These are phyloP conservation scores for Diachrysia chrysitis DNA, from an alignment of 2,888 invertebrate genomes.

Conservation along the genomic window DNA sequence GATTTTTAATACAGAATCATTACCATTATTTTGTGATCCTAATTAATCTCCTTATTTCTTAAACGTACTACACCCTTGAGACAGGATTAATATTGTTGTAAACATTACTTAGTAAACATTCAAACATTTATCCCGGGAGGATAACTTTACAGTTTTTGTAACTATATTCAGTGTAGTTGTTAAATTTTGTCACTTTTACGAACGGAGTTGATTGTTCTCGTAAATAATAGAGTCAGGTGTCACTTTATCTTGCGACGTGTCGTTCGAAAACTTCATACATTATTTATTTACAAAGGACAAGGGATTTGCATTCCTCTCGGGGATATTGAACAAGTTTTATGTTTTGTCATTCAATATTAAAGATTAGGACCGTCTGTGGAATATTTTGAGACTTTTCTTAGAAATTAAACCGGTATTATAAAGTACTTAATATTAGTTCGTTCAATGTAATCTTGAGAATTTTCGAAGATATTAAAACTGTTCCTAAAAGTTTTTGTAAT, in stretches of 20 bases:
- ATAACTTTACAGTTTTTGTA: not conserved
- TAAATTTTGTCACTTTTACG: slow-evolving; percentile 32
- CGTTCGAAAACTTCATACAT: slow-evolving; percentile 70
- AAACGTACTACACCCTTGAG: not conserved
- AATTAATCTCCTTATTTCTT: not conserved
- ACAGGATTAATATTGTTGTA: not conserved
- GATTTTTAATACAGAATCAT: no score
- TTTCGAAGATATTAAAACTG: slow-evolving; percentile 32
- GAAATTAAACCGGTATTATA: slow-evolving; percentile 68
- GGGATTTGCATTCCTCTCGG: slow-evolving; percentile 78
- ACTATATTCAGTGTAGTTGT: not conserved
- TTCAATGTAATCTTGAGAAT: slow-evolving; percentile 51
- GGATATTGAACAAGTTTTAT: slow-evolving; percentile 84
- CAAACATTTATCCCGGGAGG: not conserved
- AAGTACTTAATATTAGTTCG: slow-evolving; percentile 68
- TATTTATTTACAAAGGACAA: slow-evolving; percentile 76
- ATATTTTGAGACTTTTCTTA: slow-evolving; percentile 66
- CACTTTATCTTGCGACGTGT: slow-evolving; percentile 51
- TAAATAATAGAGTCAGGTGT: slow-evolving; percentile 57
- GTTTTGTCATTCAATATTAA: slow-evolving; percentile 82
- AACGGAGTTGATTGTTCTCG: slow-evolving; percentile 43
- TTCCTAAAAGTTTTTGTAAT: not conserved
- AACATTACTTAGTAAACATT: not conserved
- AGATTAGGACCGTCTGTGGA: slow-evolving; percentile 63
- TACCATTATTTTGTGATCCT: not conserved